A percentile compares a stretch with the other conserved stretches of the same genome.
phyloP scores from a whole-genome alignment of 2,888 invertebrate genomes.

The Pachydiplax longipennis region DNA sequence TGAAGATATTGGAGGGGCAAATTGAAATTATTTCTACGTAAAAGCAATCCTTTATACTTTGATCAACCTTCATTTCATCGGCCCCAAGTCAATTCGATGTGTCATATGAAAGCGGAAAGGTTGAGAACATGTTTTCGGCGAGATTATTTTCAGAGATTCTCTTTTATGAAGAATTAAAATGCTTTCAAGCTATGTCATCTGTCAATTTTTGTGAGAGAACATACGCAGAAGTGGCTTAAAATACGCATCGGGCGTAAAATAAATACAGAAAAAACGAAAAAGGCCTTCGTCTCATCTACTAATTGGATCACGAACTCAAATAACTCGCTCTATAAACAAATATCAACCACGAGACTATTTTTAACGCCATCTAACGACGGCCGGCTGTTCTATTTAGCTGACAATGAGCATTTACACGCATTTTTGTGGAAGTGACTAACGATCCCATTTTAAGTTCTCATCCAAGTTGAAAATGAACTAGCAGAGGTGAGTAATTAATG shows the following conservation, averaged over 20 bases:
- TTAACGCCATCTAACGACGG: neutral
- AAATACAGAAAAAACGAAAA: constrained; percentile 1
- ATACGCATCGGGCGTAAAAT: neutral
- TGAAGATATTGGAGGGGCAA: too few relatives aligned
- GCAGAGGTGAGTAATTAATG: neutral
- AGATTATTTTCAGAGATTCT: neutral
- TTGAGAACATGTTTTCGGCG: neutral
- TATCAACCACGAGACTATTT: neutral
- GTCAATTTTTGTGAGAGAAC: neutral
- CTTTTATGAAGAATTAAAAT: neutral
- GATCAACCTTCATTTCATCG: too few relatives aligned
- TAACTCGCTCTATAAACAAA: constrained; percentile 31
- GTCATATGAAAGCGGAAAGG: too few relatives aligned
- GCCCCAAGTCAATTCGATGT: too few relatives aligned
- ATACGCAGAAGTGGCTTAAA: neutral
- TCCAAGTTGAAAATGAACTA: neutral
- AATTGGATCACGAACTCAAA: constrained; percentile 31
- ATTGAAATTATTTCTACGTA: too few relatives aligned
- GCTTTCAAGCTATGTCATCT: constrained; percentile 1
- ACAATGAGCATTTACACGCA: neutral
- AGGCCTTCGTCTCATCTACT: neutral
- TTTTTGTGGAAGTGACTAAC: neutral
- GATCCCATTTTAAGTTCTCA: neutral
- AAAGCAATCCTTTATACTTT: too few relatives aligned
- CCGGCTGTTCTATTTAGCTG: constrained; percentile 2